Base-by-base conservation (phyloP, 2,797 vertebrate species). In the Diglossa cyanea region DNA sequence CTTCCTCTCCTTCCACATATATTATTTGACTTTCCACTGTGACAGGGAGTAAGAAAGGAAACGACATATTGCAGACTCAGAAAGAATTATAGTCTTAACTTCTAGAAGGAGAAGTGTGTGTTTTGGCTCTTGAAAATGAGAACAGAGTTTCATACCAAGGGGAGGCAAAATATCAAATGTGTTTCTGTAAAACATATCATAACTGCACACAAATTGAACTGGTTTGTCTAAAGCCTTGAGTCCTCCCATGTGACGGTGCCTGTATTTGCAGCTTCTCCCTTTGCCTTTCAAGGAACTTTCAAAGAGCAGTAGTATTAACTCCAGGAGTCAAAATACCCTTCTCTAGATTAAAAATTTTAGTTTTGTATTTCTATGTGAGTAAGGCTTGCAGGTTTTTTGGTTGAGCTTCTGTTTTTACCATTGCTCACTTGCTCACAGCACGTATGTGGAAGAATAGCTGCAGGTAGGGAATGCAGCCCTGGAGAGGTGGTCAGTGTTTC, bases 1-100 rank as follows among this genome's bases (percentile, higher is more conserved):
- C 15, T 89, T 77, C 40, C 24, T 88, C 67, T 88, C 28, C 53
- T 85, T 96, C 78, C 53, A 70, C 31, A 5, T 91, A 35, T 13
- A 93, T 96, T 95, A 89, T 86, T 92, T 12, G 51, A 93, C 47
- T 95, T 96, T 93, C 92, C 85, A 86, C 66, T 88, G 82, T 88
- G 89, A 88, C 73, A 72, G 25, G 28, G 81, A 86, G 11, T 55
- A 86, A 91, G 87, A 95, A 91, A 84, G 75, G 62, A 95, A 94
- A 81, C 0, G 0, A 81, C 70, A 42, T 68, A 91, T 17, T 90
- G 79, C 58, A 92, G 81, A 66, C 73, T 75, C 17, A 63, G 62
- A 90, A 85, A 88, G 90, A 94, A 88, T 90, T 95, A 91, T 20
- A 67, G 70, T 83, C 66, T 89, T 83, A 83, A 68, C 53, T 90